Conservation (phyloP, 2,888 invertebrate genomes). For the Epistrophella euchroma region DNA sequence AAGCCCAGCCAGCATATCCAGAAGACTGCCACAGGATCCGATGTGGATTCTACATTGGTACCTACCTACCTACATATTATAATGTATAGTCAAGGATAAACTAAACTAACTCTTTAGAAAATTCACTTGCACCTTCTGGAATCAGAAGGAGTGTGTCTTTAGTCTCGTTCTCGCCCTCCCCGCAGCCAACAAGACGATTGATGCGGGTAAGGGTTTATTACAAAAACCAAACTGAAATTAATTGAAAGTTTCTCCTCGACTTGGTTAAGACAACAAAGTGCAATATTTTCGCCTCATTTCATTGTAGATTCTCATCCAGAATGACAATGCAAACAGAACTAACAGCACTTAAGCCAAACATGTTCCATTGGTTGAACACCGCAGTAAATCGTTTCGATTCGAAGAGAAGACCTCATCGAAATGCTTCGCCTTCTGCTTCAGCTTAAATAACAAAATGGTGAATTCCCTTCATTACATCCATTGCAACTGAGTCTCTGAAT, state of each 20-base stretch:
- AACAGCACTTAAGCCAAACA: slow-evolving; percentile 57
- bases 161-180: not conserved
- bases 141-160: not conserved
- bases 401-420: not conserved
- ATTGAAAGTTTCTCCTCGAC: slow-evolving; percentile 67
- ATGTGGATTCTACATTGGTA: not conserved
- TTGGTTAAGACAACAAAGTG: slow-evolving; percentile 35
- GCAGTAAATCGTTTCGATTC: slow-evolving; percentile 41
- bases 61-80: not conserved
- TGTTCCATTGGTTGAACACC: slow-evolving; percentile 51
- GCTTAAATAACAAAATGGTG: slow-evolving; percentile 2
- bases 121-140: slow-evolving; percentile 35
- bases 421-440: not conserved
- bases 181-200: not conserved
- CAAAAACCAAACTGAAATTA: slow-evolving; percentile 49
- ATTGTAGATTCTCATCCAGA: slow-evolving; percentile 39
- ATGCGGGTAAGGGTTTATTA: slow-evolving; percentile 3
- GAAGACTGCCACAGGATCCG: slow-evolving; percentile 6
- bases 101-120: slow-evolving; percentile 29
- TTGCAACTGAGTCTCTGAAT: slow-evolving; percentile 34
- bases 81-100: slow-evolving; percentile 16
- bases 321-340: slow-evolving; percentile 67
- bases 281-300: slow-evolving; percentile 41
- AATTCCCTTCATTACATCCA: not conserved
- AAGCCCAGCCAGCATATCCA: not conserved